Base-by-base conservation (phyloP, 2,888 invertebrate genomes). In the Melieria omissa region DNA sequence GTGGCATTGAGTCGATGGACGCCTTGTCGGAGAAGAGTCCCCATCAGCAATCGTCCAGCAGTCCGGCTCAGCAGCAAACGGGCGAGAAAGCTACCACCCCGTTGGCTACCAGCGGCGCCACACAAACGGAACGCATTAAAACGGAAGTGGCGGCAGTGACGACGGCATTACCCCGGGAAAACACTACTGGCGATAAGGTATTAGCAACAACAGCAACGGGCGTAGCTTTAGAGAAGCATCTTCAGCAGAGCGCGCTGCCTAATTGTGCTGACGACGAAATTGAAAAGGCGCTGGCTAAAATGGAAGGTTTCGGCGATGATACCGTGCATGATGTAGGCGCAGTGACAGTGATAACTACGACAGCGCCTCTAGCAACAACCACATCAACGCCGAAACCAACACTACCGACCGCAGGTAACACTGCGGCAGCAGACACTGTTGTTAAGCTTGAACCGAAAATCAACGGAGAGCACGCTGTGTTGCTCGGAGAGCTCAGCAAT, bases 1-100 rank as follows among this genome's bases (percentile, higher is more conserved):
- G 95, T 71, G 96, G 96, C 14, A 96, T 96, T 71, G 96, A 96
- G 85, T 95, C 95, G 52, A 95, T 96, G 96, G 96, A 96, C 84
- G 95, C 96, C 3, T 87, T 95, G n/a, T 95, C 95, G 29, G 96
- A 96, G 85, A 96, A 96, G 84, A 94, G 93, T 75, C 94, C 94
- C n/a, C 94, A 95, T 86, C 95, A 95, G 85, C 93, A 94, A 87
- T 93, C 90, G 87, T 83, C 83, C 2, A 82, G 82, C 71, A 94
- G 91, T 85, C 94, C 71, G 14, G 81, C 77, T 5, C 90, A 87
- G 80, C 87, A 89, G 80, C 73, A 57, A 9, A 29, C 54, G 42
- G 46, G 47, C 14, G 65, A 69, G n/a, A 65, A 69, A 42, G 45
- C 44, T 9, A 55, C 14, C 10, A 44, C 55, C 41, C 12, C 55